Evolutionary conservation across 1,140 invertebrate species (phyloP), one percentile per base, ranked within the genome.

Genomic region (Nebria ingens): DNA sequence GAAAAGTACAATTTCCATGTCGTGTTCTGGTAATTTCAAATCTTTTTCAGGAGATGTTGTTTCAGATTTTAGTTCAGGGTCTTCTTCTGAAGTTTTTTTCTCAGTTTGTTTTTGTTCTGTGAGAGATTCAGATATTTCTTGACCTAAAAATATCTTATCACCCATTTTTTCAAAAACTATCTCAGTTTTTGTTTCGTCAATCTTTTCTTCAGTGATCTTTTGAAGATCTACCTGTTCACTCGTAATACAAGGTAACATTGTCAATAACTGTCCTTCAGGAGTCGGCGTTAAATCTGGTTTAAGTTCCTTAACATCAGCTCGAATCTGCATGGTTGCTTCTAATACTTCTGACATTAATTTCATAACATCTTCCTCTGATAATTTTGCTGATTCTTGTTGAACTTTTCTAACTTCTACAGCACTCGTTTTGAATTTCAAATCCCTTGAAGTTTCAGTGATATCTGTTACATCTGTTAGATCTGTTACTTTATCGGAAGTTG

Each of bases 221-320:
- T 19, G 17, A 19, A 22, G 11, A 19, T 55, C 38, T 25, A 61
- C 52, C 53, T 60, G 59, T 50, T 65, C 62, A 25, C 25, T 42
- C 13, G 60, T 60, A 2, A 54, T 40, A 13, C 60, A 58, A 21
- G 62, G 62, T 15, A 69, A 21, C 21, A 69, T 62, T 34, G 61
- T 62, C 12, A 67, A 56, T 50, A 66, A 57, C 52, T 69, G 67
- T 6, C 71, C 70, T 57, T 75, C 73, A 6, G 75, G 75, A 1
- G 75, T 77, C 19, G 74, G 74, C 2, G 74, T 77, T 53, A 77
- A 63, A 61, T 77, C 74, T 22, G 75, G 75, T 65, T 75, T 73
- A 12, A 78, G 58, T 62, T 76, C 70, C 61, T 73, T 75, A 0
- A 79, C 74, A 65, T 78, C 75, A 51, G 69, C 62, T 58, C 74